These are phyloP conservation scores for Halictus rubicundus DNA, from an alignment of 1,140 invertebrate species.

Conservation along the genomic window DNA sequence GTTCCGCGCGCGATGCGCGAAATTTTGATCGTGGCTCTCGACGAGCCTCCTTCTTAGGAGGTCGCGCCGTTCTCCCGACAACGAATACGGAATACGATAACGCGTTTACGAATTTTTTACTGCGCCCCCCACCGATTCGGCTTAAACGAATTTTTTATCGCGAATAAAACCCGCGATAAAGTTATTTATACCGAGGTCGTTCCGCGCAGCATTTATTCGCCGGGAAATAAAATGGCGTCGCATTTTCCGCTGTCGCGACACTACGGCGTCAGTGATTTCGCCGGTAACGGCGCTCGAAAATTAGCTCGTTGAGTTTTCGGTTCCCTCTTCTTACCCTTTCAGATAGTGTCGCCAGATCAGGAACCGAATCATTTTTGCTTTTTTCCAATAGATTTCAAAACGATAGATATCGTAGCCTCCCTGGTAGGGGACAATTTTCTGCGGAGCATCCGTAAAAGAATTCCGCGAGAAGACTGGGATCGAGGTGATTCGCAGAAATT, in stretches of 20 bases:
- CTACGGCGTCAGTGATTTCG: not conserved
- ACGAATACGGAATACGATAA: not conserved
- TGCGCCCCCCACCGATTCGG: not conserved
- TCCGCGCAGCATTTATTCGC: not conserved
- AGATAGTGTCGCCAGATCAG: no score
- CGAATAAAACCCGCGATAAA: not conserved
- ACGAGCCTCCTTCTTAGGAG: not conserved
- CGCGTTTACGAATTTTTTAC: not conserved
- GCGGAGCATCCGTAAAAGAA: not conserved
- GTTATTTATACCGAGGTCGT: not conserved
- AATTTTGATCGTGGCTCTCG: not conserved
- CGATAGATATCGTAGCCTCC: no score
- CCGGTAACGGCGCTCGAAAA: not conserved
- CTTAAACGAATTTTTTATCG: conserved; percentile 4
- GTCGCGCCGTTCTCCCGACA: not conserved
- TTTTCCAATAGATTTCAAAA: no score
- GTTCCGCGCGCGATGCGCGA: not conserved
- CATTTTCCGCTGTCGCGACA: not conserved
- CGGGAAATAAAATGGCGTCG: not conserved
- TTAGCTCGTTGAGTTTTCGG: not conserved
- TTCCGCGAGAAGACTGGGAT: not conserved
- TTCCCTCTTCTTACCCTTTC: no score
- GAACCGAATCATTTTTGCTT: no score
- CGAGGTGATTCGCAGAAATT: not conserved
- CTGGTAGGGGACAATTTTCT: not conserved